A percentile compares a stretch with the other conserved stretches of the same genome.
These are phyloP conservation scores for Actenoides hombroni DNA, from an alignment of 2,113 vertebrate genomes.

Conservation along the genomic window DNA sequence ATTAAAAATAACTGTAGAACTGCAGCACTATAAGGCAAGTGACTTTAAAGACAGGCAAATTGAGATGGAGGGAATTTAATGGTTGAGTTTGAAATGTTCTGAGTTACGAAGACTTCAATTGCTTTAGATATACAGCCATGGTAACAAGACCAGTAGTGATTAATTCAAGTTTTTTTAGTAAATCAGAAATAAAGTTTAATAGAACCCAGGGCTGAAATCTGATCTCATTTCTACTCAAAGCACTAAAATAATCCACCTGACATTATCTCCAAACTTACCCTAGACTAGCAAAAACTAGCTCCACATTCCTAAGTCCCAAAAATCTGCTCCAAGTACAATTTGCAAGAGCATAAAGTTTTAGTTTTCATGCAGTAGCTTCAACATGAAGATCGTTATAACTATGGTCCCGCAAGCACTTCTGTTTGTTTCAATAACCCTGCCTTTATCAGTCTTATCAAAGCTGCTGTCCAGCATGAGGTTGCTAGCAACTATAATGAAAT, in stretches of 20 bases:
- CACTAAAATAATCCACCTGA: neutral
- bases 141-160: neutral
- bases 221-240: neutral
- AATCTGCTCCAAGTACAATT: neutral
- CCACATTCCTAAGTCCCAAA: neutral
- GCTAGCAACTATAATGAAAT: constrained; percentile 42
- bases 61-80: neutral
- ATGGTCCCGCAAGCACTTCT: neutral
- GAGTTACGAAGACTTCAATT: neutral
- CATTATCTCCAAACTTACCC: neutral
- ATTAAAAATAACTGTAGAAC: neutral
- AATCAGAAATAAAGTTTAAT: neutral
- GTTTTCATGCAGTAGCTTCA: neutral
- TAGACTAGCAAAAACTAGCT: neutral
- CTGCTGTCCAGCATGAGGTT: constrained; percentile 44
- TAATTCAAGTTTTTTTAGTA: neutral
- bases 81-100: neutral
- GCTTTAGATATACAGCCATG: neutral
- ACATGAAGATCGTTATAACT: neutral
- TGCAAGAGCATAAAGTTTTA: neutral
- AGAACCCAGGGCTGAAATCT: neutral
- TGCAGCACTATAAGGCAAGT: neutral
- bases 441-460: constrained; percentile 40
- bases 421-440: constrained; percentile 15
- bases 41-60: neutral